Evolutionary conservation across 2,888 invertebrate genomes (phyloP).

Genomic region (Yponomeuta plumbellus): DNA sequence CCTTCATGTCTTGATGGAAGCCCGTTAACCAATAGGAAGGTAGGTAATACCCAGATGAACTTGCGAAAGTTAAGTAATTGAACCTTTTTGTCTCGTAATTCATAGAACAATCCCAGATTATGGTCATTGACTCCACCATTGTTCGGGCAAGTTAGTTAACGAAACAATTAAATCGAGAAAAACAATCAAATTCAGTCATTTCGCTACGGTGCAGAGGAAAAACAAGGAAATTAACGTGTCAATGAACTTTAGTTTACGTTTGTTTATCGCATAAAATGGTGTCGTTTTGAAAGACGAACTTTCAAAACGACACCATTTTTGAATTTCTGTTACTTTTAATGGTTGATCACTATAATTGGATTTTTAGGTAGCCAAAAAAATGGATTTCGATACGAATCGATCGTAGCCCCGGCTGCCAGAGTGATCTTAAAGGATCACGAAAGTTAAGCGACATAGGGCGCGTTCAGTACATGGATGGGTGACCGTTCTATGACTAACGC

Average conservation of each 20-base stretch:
- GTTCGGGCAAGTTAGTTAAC: constrained; percentile 1
- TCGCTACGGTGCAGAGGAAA: not conserved
- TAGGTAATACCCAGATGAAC: not conserved
- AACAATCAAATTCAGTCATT: not conserved
- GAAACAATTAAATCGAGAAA: not conserved
- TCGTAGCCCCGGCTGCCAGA: too few relatives aligned
- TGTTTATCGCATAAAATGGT: not conserved
- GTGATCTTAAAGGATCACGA: too few relatives aligned
- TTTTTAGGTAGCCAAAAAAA: too few relatives aligned
- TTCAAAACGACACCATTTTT: not conserved
- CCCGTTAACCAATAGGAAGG: not conserved
- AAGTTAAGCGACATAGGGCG: too few relatives aligned
- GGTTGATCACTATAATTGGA: too few relatives aligned
- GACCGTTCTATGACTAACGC: too few relatives aligned
- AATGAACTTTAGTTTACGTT: not conserved
- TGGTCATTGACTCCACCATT: constrained; percentile 2
- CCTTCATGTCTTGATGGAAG: too few relatives aligned
- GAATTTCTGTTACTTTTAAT: too few relatives aligned
- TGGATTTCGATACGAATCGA: too few relatives aligned
- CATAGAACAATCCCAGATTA: not conserved
- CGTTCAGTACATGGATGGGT: too few relatives aligned
- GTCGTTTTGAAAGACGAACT: not conserved
- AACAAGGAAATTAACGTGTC: constrained; percentile 3
- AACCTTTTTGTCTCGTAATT: not conserved
- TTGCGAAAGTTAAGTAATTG: not conserved